Evolutionary conservation across 2,888 invertebrate genomes (phyloP), one percentile per base, ranked within the genome.

Genomic region (Tortrix viridana): DNA sequence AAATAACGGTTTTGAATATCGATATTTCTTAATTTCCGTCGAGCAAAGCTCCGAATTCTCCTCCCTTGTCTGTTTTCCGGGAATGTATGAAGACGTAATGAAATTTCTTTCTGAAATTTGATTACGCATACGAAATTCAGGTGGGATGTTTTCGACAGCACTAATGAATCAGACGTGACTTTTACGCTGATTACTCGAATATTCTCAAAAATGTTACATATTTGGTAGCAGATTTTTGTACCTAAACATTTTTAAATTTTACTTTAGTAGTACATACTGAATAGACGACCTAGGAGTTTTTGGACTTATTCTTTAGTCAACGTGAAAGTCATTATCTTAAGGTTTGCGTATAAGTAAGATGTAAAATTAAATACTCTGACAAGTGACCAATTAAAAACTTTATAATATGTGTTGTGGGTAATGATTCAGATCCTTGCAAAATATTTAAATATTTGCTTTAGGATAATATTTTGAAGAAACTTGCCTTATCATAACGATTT

Each of bases 401-500:
- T 3, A 9, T 9, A 9, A 2, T 26, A 26, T 26, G 2, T 9
- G 2, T 9, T 2, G 9, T 26, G 26, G 0, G 26, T 9, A 26
- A 26, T 26, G 26, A 26, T 26, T 26, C 9, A 9, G 9, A 26
- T 9, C 7, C n/a, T n/a, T n/a, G n/a, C n/a, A n/a, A n/a, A n/a
- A n/a, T n/a, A n/a, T n/a, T n/a, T n/a, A n/a, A n/a, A n/a, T n/a
- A n/a, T n/a, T n/a, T n/a, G n/a, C n/a, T n/a, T n/a, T n/a, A n/a
- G n/a, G n/a, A n/a, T n/a, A n/a, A n/a, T n/a, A 9, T 9, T 26
- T 9, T 9, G 3, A 26, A 9, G 26, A 26, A 9, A 26, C 80
- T 78, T 73, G 86, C 86, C 75, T 74, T 2, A 71, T 56, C 5
- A 76, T 48, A 0, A 76, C 3, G 22, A 68, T 71, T 64, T 74